These are phyloP conservation scores for Orussus abietinus DNA, from an alignment of 1,140 invertebrate genomes.

Conservation along the genomic window DNA sequence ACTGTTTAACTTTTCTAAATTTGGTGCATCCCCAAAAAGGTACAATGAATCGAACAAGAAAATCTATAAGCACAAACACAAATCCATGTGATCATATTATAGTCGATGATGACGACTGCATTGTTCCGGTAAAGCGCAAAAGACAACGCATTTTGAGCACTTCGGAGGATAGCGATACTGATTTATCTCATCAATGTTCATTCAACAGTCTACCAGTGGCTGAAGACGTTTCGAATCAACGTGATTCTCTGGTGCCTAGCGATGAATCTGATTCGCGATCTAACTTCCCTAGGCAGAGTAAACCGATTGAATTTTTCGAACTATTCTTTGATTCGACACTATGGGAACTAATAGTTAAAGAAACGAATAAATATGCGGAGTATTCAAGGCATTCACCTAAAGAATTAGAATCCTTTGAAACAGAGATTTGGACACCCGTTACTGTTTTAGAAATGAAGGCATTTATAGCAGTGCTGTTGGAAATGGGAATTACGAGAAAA, in stretches of 20 bases:
- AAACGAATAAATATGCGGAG: conserved; percentile 1
- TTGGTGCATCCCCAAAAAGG: conserved; percentile 1
- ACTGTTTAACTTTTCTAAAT: conserved; percentile 1
- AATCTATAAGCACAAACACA: conserved; percentile 1
- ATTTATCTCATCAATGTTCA: conserved; percentile 9
- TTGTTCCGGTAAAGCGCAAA: conserved; percentile 6
- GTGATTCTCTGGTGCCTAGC: conserved; percentile 8
- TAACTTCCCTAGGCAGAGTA: conserved; percentile 3
- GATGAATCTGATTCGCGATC: conserved; percentile 19
- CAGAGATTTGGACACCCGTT: conserved; percentile 1
- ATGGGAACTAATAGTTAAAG: conserved; percentile 1
- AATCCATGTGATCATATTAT: conserved; percentile 1
- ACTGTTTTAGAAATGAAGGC: conserved; percentile 1
- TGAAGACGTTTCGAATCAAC: conserved; percentile 11
- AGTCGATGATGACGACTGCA: conserved; percentile 1
- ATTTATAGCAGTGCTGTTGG: conserved; percentile 24
- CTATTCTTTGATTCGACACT: conserved; percentile 1
- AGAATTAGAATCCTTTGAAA: conserved; percentile 1
- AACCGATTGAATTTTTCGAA: neutral
- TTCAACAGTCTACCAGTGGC: conserved; percentile 4
- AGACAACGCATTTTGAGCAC: conserved; percentile 12
- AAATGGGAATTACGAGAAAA: conserved; percentile 25
- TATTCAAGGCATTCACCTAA: conserved; percentile 1
- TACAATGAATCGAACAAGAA: conserved; percentile 1
- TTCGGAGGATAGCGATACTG: conserved; percentile 11